Conservation (phyloP, 2,113 vertebrate species). For the Chaetura pelagica region DNA sequence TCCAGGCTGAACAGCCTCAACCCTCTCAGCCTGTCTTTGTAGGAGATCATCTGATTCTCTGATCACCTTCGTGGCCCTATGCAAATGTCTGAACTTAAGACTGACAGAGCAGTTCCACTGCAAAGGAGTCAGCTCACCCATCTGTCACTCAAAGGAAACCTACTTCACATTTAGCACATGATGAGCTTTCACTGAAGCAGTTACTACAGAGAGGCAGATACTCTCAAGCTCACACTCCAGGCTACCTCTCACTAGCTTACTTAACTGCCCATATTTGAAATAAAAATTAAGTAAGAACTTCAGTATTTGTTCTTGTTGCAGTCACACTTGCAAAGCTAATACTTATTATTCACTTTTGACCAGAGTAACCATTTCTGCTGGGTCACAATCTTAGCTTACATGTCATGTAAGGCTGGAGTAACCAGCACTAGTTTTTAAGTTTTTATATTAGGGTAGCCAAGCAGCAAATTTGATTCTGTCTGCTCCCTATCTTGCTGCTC, state of each 20-base stretch:
- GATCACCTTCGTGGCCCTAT: too few relatives aligned
- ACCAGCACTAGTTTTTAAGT: not conserved
- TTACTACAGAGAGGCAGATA: not conserved
- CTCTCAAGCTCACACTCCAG: not conserved
- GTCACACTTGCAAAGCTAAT: not conserved
- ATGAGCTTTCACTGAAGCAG: not conserved
- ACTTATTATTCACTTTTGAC: not conserved
- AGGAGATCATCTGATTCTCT: too few relatives aligned
- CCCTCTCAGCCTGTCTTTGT: too few relatives aligned
- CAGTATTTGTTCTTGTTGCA: not conserved
- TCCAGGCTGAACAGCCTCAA: too few relatives aligned
- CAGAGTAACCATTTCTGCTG: not conserved
- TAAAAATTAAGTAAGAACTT: not conserved
- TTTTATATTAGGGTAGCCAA: not conserved
- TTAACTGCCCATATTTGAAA: not conserved
- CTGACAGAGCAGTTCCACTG: not conserved
- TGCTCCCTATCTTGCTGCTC: not conserved
- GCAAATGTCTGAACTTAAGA: not conserved
- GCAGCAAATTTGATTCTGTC: not conserved
- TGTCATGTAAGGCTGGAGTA: not conserved
- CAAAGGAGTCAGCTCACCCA: accelerated
- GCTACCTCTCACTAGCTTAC: not conserved
- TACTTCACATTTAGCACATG: not conserved
- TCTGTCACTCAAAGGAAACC: not conserved
- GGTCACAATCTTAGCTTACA: not conserved